Conservation (phyloP, 64 coral and sea anemone species). For the Catalaphyllia jardinei region DNA sequence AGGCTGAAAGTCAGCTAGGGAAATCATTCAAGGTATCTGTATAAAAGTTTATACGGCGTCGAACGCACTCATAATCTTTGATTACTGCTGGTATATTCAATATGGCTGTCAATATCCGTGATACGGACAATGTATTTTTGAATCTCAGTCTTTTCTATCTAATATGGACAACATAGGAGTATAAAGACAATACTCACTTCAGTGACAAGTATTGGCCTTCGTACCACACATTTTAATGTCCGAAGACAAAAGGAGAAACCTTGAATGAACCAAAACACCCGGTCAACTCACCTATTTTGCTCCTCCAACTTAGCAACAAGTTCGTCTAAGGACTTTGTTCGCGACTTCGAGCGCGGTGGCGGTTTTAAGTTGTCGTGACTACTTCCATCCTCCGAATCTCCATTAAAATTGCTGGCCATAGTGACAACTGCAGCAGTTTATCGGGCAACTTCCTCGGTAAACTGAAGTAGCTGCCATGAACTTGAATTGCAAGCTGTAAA, state of each 20-base stretch:
- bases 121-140: too few relatives aligned
- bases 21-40: too few relatives aligned
- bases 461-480: conserved; percentile 8
- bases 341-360: conserved; percentile 11
- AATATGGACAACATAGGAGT: too few relatives aligned
- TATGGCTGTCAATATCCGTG: too few relatives aligned
- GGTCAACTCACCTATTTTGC: conserved; percentile 71
- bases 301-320: conserved; percentile 79
- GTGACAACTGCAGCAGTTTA: neutral
- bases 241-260: neutral
- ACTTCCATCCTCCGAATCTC: conserved; percentile 9
- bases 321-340: conserved; percentile 71
- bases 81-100: too few relatives aligned
- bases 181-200: too few relatives aligned
- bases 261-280: neutral
- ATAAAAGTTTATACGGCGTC: too few relatives aligned
- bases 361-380: neutral
- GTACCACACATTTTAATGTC: too few relatives aligned
- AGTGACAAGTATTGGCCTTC: too few relatives aligned
- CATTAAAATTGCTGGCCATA: conserved; percentile 29
- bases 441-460: neutral
- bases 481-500: neutral
- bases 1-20: too few relatives aligned
- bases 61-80: too few relatives aligned
- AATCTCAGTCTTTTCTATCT: too few relatives aligned